Evolutionary conservation across 2,888 invertebrate species (phyloP), one percentile per base, ranked within the genome.

Genomic region (Theretra japonica): DNA sequence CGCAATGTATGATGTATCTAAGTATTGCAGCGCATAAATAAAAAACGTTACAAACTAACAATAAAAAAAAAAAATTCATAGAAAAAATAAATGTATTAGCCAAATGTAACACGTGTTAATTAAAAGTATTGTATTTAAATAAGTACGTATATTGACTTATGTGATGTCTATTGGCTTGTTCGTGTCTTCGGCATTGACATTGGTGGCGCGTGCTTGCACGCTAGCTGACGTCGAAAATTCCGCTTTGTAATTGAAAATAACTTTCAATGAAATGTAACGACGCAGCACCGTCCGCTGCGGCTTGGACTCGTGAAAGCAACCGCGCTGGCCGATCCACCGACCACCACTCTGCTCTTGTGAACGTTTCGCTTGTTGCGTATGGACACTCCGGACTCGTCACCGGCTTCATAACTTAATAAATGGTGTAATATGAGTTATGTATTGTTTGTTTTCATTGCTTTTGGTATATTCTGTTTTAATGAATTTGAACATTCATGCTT

Each of bases 211-310:
- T 89, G 86, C 81, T 80, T 85, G 86, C 91, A 92, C 90, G 91
- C 89, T 75, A 89, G 75, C 74, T 73, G 75, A 75, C 83, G 79
- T 79, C 84, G 79, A 87, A 90, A 89, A 90, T 84, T 86, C 83
- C 82, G 78, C 83, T 87, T 87, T 86, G 85, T 86, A 86, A 89
- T 89, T 90, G 87, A 85, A 88, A 88, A 90, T 86, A 84, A 89
- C 91, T 90, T 91, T 91, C 88, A 87, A 87, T 89, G 86, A 84
- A 86, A 81, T 81, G 81, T 82, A 80, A 73, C 75, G 76, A 78
- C 68, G 73, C 73, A 71, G 72, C 74, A 70, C 65, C 48, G 53
- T 65, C 57, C 69, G 58, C 50, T 68, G 62, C 28, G 50, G 30
- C 17, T 17, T 17, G 69, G 71, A 70, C 70, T 73, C 76, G 85